Evolutionary conservation across 1,140 invertebrate genomes (phyloP).

Genomic region (Pseudomyrmex gracilis): DNA sequence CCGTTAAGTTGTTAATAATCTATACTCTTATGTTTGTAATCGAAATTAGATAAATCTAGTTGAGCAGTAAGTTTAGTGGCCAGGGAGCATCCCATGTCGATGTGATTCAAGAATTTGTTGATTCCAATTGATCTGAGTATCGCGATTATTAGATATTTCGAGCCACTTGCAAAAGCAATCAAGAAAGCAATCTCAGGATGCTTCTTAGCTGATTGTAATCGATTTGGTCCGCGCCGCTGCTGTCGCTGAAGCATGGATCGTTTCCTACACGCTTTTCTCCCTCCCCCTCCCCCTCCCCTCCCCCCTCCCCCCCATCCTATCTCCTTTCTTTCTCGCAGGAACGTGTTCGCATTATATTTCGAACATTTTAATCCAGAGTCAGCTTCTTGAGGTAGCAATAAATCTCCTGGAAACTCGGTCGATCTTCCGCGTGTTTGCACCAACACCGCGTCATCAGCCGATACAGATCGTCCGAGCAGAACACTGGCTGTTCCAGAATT

Average conservation of each 20-base stretch:
- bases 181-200: constrained; percentile 74
- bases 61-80: constrained; percentile 84
- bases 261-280: no score
- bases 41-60: constrained; percentile 83
- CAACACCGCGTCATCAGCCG: constrained; percentile 92
- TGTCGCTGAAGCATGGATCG: constrained; percentile 32
- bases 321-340: constrained; percentile 20
- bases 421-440: constrained; percentile 88
- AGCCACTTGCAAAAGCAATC: constrained; percentile 31
- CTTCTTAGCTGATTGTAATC: constrained; percentile 84
- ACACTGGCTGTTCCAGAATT: constrained; percentile 85
- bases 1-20: constrained; percentile 52
- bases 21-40: constrained; percentile 52
- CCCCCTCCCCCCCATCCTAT: background rate
- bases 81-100: constrained; percentile 79
- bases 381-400: constrained; percentile 91
- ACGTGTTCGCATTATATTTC: constrained; percentile 1
- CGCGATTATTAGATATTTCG: background rate
- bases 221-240: constrained; percentile 82
- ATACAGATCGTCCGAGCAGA: constrained; percentile 89
- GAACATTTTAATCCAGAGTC: constrained; percentile 86
- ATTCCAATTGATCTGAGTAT: background rate
- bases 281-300: no score
- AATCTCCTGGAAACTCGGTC: constrained; percentile 91
- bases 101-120: background rate